Evolutionary conservation across 1,140 invertebrate genomes (phyloP).

Genomic region (Muscidifurax raptorellus): DNA sequence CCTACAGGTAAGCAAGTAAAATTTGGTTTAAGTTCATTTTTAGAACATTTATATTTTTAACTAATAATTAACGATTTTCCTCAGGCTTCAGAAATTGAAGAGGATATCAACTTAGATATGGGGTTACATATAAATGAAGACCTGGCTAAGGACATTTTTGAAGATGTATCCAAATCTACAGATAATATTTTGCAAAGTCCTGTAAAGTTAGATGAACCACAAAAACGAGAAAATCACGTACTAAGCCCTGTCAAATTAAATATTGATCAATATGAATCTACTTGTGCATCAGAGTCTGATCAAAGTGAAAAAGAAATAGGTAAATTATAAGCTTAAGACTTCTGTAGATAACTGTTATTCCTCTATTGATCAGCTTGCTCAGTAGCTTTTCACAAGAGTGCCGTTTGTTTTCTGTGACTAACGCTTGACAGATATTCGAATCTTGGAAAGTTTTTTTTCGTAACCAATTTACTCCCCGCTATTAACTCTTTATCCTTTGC

Average conservation of each 20-base stretch:
- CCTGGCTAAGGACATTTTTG: conserved; percentile 26
- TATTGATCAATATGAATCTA: background rate
- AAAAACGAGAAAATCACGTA: conserved; percentile 42
- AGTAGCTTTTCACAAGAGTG: conserved; percentile 41
- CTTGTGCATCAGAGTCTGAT: conserved; percentile 39
- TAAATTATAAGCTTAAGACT: conserved; percentile 38
- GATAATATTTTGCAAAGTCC: conserved; percentile 6
- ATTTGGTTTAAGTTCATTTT: background rate
- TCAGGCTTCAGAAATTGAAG: conserved; percentile 64
- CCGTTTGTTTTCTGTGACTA: conserved; percentile 36
- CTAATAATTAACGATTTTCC: conserved; percentile 39
- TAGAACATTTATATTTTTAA: background rate
- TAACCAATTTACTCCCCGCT: conserved; percentile 13
- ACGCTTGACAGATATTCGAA: background rate
- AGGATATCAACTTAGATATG: conserved; percentile 60
- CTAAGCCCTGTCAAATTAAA: conserved; percentile 27
- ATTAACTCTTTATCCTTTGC: conserved; percentile 47
- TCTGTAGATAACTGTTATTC: background rate
- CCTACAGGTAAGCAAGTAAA: conserved; percentile 60
- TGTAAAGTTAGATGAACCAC: conserved; percentile 23
- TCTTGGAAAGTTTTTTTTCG: background rate
- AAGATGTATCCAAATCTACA: conserved; percentile 7
- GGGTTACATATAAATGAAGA: conserved; percentile 22
- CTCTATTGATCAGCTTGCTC: conserved; percentile 34
- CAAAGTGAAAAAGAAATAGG: conserved; percentile 57